Evolutionary conservation across 2,113 vertebrate genomes (phyloP).

Genomic region (Ciconia boyciana): DNA sequence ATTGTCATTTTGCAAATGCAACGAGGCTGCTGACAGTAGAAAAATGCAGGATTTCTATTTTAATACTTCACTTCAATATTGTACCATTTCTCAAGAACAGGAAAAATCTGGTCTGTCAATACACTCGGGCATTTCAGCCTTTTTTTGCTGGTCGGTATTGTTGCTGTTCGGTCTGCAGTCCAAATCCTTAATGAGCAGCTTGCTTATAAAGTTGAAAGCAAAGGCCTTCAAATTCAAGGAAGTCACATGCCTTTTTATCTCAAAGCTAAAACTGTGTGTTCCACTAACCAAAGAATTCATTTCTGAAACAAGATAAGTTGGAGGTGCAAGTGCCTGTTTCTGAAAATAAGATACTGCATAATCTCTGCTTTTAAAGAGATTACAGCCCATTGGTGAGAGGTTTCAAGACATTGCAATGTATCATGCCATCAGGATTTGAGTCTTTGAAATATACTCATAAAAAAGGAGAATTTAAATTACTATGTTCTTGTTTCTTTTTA

Average conservation of each 20-base stretch:
- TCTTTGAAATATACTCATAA: neutral
- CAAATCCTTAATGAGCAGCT: neutral
- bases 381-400: neutral
- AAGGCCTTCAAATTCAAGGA: neutral
- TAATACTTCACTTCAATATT: neutral
- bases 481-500: neutral
- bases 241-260: neutral
- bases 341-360: neutral
- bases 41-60: neutral
- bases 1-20: neutral
- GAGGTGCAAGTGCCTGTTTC: neutral
- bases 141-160: neutral
- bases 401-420: neutral
- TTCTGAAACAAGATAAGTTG: neutral
- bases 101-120: neutral
- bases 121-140: rapidly evolving
- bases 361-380: neutral
- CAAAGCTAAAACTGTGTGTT: neutral
- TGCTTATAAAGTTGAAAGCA: neutral
- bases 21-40: neutral
- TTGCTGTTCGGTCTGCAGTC: neutral
- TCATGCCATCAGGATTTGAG: neutral
- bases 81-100: neutral
- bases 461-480: neutral
- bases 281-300: neutral